These are phyloP conservation scores for Hecatera dysodea DNA, from an alignment of 2,888 invertebrate species.

Conservation along the genomic window DNA sequence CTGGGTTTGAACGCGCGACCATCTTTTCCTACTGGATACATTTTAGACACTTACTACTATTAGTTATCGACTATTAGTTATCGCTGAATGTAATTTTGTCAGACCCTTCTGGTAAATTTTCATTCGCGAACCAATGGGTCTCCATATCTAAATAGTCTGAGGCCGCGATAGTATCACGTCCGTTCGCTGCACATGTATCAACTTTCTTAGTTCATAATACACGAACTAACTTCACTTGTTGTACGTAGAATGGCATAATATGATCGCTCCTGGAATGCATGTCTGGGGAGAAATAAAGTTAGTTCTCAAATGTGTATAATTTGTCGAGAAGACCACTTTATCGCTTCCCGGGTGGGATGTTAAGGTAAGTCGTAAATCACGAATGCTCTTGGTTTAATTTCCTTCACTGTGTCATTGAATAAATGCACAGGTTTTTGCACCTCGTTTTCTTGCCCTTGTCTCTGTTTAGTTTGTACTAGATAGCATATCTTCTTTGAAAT, in stretches of 20 bases:
- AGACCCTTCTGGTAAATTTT: neutral
- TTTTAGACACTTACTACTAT: too few relatives aligned
- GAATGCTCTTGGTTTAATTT: constrained; percentile 13
- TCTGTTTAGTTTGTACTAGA: too few relatives aligned
- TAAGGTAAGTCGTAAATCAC: constrained; percentile 28
- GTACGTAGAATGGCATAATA: constrained; percentile 49
- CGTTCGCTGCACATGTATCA: constrained; percentile 50
- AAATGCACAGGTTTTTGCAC: neutral
- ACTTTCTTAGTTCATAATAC: constrained; percentile 61
- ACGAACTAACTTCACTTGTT: constrained; percentile 48
- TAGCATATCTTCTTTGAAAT: too few relatives aligned
- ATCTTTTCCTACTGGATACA: too few relatives aligned
- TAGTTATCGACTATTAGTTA: too few relatives aligned
- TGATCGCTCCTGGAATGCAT: constrained; percentile 36
- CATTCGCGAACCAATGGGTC: constrained; percentile 32
- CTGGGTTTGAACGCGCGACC: too few relatives aligned
- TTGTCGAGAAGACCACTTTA: constrained; percentile 49
- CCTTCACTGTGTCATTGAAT: neutral
- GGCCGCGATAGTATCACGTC: constrained; percentile 40
- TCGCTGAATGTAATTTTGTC: too few relatives aligned
- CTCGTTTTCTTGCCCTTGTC: neutral
- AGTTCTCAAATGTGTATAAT: constrained; percentile 54
- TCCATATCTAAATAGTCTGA: constrained; percentile 28
- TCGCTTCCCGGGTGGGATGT: constrained; percentile 43
- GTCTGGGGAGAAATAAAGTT: constrained; percentile 44